A percentile compares a stretch with the other conserved stretches of the same genome.
Conservation (phyloP, 1,140 invertebrate genomes). For the Drosophila pseudoananassae region DNA sequence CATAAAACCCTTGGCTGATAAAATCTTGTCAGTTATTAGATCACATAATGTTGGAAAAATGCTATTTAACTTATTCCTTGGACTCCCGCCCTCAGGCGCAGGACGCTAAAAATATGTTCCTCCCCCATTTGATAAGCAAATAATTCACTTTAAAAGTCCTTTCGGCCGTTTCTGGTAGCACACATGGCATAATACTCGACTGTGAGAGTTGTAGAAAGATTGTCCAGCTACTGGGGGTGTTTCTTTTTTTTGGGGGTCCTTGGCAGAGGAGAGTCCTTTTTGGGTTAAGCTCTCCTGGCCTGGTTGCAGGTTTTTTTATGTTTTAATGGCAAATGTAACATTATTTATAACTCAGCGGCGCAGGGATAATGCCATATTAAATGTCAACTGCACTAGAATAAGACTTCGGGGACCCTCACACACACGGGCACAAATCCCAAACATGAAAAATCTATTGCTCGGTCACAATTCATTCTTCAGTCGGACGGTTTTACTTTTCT, state of each 20-base stretch:
- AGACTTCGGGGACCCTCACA: conserved; percentile 65
- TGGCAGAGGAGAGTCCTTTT: conserved; percentile 13
- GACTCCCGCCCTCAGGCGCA: conserved; percentile 8
- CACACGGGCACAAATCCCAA: conserved; percentile 71
- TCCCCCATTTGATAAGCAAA: conserved; percentile 30
- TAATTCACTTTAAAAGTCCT: conserved; percentile 56
- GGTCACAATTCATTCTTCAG: conserved; percentile 48
- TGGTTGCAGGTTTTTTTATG: conserved; percentile 63
- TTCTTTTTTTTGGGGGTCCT: conserved; percentile 3
- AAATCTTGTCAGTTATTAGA: conserved; percentile 30
- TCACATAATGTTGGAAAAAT: conserved; percentile 2
- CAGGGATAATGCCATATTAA: conserved; percentile 80
- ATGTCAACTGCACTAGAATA: conserved; percentile 80
- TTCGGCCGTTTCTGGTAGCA: conserved; percentile 26
- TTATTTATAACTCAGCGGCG: conserved; percentile 80
- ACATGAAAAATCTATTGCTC: conserved; percentile 79
- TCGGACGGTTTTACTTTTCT: not conserved
- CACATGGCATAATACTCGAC: conserved; percentile 44
- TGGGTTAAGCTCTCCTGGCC: conserved; percentile 37
- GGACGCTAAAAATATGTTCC: conserved; percentile 64
- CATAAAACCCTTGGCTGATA: conserved; percentile 14
- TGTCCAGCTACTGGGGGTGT: conserved; percentile 35
- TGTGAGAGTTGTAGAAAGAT: conserved; percentile 40
- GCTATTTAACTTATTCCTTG: conserved; percentile 18
- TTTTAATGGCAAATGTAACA: conserved; percentile 75